Percentiles rank a stretch among this genome's conserved stretches.
These are phyloP conservation scores for Eonycteris spelaea DNA, from an alignment of 2,113 vertebrate genomes.

Conservation along the genomic window DNA sequence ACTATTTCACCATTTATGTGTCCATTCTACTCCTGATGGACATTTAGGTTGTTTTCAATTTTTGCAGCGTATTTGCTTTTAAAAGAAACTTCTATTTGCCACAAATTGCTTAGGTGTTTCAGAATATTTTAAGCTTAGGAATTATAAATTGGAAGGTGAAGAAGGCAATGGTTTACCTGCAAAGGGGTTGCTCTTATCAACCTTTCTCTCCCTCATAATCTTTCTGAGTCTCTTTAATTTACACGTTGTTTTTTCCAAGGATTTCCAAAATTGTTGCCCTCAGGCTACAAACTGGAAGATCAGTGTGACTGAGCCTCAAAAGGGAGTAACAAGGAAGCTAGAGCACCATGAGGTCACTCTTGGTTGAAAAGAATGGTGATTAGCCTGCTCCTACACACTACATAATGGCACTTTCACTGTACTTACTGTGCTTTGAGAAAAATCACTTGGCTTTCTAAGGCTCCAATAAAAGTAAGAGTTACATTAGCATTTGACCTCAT, in stretches of 20 bases:
- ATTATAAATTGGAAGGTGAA: neutral
- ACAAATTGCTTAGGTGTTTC: neutral
- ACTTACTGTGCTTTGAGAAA: neutral
- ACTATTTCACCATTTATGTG: neutral
- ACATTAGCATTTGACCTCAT: neutral
- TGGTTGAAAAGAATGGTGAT: neutral
- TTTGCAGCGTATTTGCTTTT: neutral
- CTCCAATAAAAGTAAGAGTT: neutral
- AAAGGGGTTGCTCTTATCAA: neutral
- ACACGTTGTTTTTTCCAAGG: neutral
- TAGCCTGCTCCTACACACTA: neutral
- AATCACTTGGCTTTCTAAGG: neutral
- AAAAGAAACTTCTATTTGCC: neutral
- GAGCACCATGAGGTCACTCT: neutral
- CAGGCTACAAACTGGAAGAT: neutral
- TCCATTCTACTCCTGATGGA: neutral
- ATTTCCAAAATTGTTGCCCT: neutral
- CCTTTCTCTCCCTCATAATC: neutral
- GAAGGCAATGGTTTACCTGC: neutral
- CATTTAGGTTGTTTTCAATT: neutral
- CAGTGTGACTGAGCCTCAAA: neutral
- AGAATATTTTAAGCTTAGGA: neutral
- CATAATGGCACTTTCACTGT: neutral
- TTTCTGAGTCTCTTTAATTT: neutral
- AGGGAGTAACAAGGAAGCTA: neutral